These are phyloP conservation scores for Cacajao melanocephalus DNA, from an alignment of 2,797 vertebrate species.

Conservation along the genomic window DNA sequence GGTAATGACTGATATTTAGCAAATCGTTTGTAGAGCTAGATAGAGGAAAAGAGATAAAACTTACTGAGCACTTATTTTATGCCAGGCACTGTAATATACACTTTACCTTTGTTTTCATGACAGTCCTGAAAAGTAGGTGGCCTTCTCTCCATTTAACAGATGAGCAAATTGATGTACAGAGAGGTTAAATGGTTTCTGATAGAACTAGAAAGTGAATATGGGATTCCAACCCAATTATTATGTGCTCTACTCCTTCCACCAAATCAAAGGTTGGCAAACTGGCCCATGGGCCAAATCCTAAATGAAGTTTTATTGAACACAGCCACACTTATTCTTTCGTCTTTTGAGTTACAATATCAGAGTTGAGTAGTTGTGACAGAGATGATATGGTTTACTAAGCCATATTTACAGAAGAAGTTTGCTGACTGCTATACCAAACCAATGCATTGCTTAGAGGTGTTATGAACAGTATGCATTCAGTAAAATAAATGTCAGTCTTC, in stretches of 20 bases:
- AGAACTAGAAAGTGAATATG: neutral
- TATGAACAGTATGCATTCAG: neutral
- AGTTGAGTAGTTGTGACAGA: neutral
- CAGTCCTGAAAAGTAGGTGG: no score
- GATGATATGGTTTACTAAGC: neutral
- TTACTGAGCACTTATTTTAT: no score
- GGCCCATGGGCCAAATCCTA: neutral
- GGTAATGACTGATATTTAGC: neutral
- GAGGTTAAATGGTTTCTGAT: neutral
- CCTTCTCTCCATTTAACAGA: no score
- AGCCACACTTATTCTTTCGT: neutral
- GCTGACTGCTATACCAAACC: neutral
- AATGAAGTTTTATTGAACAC: neutral
- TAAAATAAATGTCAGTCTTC: neutral
- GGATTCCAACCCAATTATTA: neutral
- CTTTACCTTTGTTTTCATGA: no score
- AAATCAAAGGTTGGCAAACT: neutral
- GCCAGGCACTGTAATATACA: no score
- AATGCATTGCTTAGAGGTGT: neutral
- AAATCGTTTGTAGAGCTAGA: neutral
- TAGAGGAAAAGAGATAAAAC: no score
- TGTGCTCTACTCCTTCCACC: neutral
- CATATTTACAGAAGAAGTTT: neutral
- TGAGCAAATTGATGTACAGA: neutral
- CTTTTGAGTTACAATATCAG: neutral